Evolutionary conservation across 2,113 vertebrate species (phyloP), one percentile per base, ranked within the genome.

Genomic region (Butorides virescens): DNA sequence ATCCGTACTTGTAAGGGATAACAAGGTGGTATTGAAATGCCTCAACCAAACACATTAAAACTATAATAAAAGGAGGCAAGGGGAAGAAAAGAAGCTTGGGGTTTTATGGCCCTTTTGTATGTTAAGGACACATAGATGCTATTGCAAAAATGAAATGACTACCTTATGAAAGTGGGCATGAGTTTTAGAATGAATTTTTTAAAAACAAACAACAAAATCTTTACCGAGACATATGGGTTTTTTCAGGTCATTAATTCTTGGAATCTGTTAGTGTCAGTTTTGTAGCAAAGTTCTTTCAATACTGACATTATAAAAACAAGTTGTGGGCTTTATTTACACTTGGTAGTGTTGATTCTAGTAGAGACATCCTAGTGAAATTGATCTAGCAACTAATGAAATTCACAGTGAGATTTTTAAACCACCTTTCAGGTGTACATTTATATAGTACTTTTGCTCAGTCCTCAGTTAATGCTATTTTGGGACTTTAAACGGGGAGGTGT

Each of bases 141-240:
- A 22, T 18, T 27, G 59, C 34, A 72, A 62, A 66, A 68, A 53
- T 78, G 30, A 63, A 68, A 61, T 39, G 12, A 7, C 13, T 50
- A 2, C 1, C 2, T 11, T 65, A 11, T 1, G 0, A 19, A 85
- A 56, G 13, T 32, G 44, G 6, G 7, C 7, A 4, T 86, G 49
- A 37, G 13, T 68, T 89, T 52, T 67, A 55, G 39, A 70, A 36
- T 50, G 56, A 66, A 39, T 26, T n/a, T 44, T 44, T 15, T 44
- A 44, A 9, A 72, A 82, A 15, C 34, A 49, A n/a, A 0, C 15
- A 50, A 15, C 0, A 8, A 53, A 49, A 29, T 65, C 5, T 6
- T 19, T 85, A 11, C 37, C n/a, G 79, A 47, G 42, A 85, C 25
- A 9, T 65, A 4, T 65, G 16, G 44, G 39, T 75, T 66, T 52